Conservation (phyloP, 2,113 vertebrate species). For the Ceyx melanurus region DNA sequence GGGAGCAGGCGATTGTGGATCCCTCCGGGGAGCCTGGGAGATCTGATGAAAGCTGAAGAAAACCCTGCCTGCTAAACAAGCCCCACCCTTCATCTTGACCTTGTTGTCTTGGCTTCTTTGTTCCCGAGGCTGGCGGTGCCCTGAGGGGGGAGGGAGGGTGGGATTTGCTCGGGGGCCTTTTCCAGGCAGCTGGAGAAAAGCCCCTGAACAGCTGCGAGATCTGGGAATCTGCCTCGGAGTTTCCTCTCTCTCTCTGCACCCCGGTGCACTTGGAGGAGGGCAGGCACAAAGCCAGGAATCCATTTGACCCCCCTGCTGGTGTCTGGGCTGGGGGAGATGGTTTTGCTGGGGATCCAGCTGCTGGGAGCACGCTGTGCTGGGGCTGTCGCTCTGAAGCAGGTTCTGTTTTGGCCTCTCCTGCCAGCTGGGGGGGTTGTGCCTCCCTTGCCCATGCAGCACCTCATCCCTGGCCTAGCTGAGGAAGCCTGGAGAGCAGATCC, state of each 20-base stretch:
- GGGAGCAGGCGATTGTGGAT: slow-evolving; percentile 54
- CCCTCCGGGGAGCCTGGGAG: slow-evolving; percentile 55
- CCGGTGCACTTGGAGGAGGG: not conserved
- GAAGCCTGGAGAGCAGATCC: not conserved
- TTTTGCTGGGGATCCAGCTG: not conserved
- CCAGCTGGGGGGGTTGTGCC: not conserved
- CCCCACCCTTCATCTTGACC: slow-evolving; percentile 31
- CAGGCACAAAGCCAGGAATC: slow-evolving; percentile 6
- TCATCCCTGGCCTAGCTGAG: rapidly evolving
- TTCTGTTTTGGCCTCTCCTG: not conserved
- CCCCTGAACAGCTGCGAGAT: not conserved
- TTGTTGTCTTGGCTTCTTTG: slow-evolving; percentile 38
- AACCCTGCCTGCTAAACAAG: not conserved
- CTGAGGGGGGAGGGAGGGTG: not conserved
- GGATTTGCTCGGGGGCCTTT: slow-evolving; percentile 35
- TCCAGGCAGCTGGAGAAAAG: slow-evolving; percentile 9
- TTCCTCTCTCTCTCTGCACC: not conserved
- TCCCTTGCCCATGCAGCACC: rapidly evolving
- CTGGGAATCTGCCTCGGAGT: slow-evolving; percentile 11
- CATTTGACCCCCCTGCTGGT: slow-evolving; percentile 18
- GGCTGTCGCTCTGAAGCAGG: not conserved
- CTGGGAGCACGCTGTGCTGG: not conserved
- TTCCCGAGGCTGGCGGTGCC: slow-evolving; percentile 21
- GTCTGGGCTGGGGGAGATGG: not conserved
- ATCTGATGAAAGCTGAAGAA: slow-evolving; percentile 57